Percentiles rank a stretch among this genome's conserved stretches.
These are phyloP conservation scores for Trichogramma pretiosum DNA, from an alignment of 1,140 invertebrate genomes.

Conservation along the genomic window DNA sequence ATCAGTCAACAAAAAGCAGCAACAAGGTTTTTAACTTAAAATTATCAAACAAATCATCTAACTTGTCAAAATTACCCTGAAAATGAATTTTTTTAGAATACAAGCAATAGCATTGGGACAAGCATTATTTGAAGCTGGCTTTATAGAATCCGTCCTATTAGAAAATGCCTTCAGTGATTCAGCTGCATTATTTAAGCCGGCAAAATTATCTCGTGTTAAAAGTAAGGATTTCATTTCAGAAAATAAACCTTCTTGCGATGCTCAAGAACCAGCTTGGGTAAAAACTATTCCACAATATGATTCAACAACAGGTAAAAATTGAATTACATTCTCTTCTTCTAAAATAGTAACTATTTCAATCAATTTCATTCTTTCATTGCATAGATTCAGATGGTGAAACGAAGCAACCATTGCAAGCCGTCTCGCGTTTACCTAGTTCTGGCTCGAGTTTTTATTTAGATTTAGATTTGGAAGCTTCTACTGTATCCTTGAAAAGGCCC, in stretches of 20 bases:
- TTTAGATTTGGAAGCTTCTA: conserved; percentile 56
- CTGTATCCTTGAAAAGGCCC: conserved; percentile 52
- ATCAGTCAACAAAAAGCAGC: conserved; percentile 60
- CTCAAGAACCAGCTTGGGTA: conserved; percentile 62
- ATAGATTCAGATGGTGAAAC: conserved; percentile 51
- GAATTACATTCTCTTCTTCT: conserved; percentile 4
- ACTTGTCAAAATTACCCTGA: conserved; percentile 2
- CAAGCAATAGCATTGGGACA: conserved; percentile 76
- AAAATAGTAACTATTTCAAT: too few species aligned
- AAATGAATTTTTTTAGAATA: conserved; percentile 46
- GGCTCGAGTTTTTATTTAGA: conserved; percentile 59
- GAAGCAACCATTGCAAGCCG: conserved; percentile 27
- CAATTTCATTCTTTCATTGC: too few species aligned
- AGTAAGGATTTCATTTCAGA: conserved; percentile 36
- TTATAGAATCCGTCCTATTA: conserved; percentile 61
- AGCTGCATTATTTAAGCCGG: conserved; percentile 46
- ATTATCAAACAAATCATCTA: conserved; percentile 8
- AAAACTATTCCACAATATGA: conserved; percentile 57
- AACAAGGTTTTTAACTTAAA: conserved; percentile 29
- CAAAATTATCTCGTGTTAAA: conserved; percentile 40
- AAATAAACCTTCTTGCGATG: conserved; percentile 39
- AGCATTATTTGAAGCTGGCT: conserved; percentile 67
- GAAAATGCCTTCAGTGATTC: conserved; percentile 49
- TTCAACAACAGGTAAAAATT: conserved; percentile 42
- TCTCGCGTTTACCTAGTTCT: conserved; percentile 46